Conservation (phyloP, 2,888 invertebrate genomes). For the Cylindroiulus punctatus region DNA sequence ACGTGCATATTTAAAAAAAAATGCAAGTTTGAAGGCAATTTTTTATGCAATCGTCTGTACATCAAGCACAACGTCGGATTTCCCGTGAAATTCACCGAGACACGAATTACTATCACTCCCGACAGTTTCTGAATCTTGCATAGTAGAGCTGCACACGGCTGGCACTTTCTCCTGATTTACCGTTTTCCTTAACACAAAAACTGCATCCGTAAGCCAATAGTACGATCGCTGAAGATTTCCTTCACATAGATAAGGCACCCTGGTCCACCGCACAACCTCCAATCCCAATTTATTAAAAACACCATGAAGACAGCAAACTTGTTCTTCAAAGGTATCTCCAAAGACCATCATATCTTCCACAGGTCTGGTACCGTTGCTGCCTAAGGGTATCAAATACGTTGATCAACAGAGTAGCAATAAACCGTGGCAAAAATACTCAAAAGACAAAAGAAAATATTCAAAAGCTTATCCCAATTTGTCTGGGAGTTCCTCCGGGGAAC, state of each 20-base stretch:
- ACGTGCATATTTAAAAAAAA: too few species aligned
- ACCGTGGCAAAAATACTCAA: too few species aligned
- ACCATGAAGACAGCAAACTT: constrained; percentile 77
- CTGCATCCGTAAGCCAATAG: constrained; percentile 90
- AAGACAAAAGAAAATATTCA: too few species aligned
- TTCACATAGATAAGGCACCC: constrained; percentile 95
- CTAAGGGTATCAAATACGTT: too few species aligned
- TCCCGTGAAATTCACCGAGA: not conserved
- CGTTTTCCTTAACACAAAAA: constrained; percentile 74
- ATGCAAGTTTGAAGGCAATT: too few species aligned
- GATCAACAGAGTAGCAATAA: too few species aligned
- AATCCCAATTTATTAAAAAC: constrained; percentile 78
- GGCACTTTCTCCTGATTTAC: not conserved
- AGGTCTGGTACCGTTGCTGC: constrained; percentile 7
- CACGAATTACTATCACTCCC: not conserved
- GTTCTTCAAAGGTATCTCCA: constrained; percentile 71
- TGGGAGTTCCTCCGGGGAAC: too few species aligned
- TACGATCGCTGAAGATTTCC: constrained; percentile 83
- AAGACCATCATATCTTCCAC: constrained; percentile 62
- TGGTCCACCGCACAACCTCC: constrained; percentile 83
- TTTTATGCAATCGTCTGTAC: not conserved
- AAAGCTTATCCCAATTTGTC: too few species aligned
- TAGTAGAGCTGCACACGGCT: too few species aligned
- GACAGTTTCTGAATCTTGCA: not conserved
- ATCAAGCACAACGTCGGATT: not conserved